Evolutionary conservation across 2,888 invertebrate species (phyloP), one percentile per base, ranked within the genome.

Genomic region (Lasiommata megera): DNA sequence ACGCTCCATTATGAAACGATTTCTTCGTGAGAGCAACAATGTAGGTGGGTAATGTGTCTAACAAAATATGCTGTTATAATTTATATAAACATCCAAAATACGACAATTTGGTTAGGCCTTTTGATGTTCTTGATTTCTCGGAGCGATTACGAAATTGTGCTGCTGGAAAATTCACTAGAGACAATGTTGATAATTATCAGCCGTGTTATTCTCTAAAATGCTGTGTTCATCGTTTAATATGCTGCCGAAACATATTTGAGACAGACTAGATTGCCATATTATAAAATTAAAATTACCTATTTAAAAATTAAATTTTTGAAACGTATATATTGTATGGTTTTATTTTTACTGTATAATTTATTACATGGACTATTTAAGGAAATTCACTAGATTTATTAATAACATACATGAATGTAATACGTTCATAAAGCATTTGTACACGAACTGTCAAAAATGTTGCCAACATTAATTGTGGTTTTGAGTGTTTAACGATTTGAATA

Each of bases 1-100:
- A 73, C 67, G 64, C 62, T 56, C 67, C 68, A 73, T 72, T 73
- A 73, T 68, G 68, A 58, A 67, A 69, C 64, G 62, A 64, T 67
- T 62, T 65, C 61, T 59, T 52, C 63, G 65, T 68, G 63, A 65
- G 65, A 64, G 62, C 63, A 55, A 64, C 62, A 57, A 55, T 48
- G 47, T 51, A 31, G 46, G 14, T 44, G 8, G 7, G 16, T 28
- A 51, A 56, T 29, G 47, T 58, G 47, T 28, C 43, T 52, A 47
- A 66, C 61, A 17, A 38, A 54, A 34, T 47, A 36, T 56, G 38
- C 48, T 50, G 56, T 55, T 56, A 58, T 56, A 41, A 62, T 56
- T 55, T 57, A 54, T 40, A 54, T 57, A 51, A 60, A 51, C 46
- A 54, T 51, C 38, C 23, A 34, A 40, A 41, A 55, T 40, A 47